Conservation (phyloP, 2,113 vertebrate species). For the Trinectes maculatus region DNA sequence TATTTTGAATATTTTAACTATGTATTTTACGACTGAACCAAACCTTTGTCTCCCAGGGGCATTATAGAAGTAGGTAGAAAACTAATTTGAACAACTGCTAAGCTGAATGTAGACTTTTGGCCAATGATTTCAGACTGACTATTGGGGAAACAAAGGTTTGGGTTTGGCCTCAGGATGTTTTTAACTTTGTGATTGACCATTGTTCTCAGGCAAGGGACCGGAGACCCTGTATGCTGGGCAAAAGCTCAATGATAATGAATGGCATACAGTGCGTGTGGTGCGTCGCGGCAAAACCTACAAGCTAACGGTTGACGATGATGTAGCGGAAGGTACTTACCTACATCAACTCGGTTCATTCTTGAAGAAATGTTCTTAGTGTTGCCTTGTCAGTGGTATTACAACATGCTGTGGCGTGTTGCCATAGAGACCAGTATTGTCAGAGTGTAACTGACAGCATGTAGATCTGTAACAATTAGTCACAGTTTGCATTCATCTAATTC, state of each 20-base stretch:
- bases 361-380: slow-evolving; percentile 56
- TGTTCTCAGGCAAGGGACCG: slow-evolving; percentile 96
- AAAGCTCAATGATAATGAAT: slow-evolving; percentile 99
- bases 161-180: slow-evolving; percentile 74
- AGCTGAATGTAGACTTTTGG: slow-evolving; percentile 6
- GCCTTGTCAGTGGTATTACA: slow-evolving; percentile 30
- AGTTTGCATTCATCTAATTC: slow-evolving; percentile 61
- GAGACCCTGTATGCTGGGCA: slow-evolving; percentile 98
- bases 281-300: slow-evolving; percentile 97
- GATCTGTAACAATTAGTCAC: slow-evolving; percentile 32
- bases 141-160: slow-evolving; percentile 81
- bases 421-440: neutral
- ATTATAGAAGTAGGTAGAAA: slow-evolving; percentile 2
- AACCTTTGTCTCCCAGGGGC: slow-evolving; percentile 78
- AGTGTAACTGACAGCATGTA: slow-evolving; percentile 19
- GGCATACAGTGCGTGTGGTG: slow-evolving; percentile 98
- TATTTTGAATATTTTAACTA: slow-evolving; percentile 33
- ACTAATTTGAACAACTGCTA: neutral
- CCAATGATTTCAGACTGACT: neutral
- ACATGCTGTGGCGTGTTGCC: slow-evolving; percentile 35
- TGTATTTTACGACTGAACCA: slow-evolving; percentile 67
- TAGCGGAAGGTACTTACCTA: slow-evolving; percentile 91
- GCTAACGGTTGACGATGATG: slow-evolving; percentile 96
- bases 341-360: slow-evolving; percentile 62
- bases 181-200: slow-evolving; percentile 85